Evolutionary conservation across 2,888 invertebrate genomes (phyloP).

Genomic region (Ligdia adustata): DNA sequence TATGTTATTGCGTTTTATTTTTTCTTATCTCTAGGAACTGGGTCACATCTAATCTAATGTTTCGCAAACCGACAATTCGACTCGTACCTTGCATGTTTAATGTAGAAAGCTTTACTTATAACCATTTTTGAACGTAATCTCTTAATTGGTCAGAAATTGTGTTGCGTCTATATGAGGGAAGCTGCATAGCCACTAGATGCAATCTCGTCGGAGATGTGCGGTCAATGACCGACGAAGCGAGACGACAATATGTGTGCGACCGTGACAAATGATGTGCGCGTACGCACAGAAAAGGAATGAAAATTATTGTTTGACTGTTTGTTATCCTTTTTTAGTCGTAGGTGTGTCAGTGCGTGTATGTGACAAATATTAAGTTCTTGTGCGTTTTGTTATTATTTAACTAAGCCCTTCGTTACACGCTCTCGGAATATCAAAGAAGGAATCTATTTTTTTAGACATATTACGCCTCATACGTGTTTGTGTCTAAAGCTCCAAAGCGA

Average conservation of each 20-base stretch:
- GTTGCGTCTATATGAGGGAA: conserved; percentile 74
- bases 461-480: conserved; percentile 34
- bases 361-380: conserved; percentile 60
- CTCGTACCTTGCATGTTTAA: conserved; percentile 21
- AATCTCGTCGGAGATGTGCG: conserved; percentile 80
- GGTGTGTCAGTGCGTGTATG: conserved; percentile 49
- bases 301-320: conserved; percentile 79
- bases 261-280: conserved; percentile 71
- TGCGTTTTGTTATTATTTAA: conserved; percentile 63
- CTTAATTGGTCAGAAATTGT: conserved; percentile 78
- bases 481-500: conserved; percentile 39
- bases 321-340: conserved; percentile 62
- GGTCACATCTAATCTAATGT: conserved; percentile 67
- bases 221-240: conserved; percentile 75
- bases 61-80: conserved; percentile 46
- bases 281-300: conserved; percentile 82
- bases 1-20: conserved; percentile 59
- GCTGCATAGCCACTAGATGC: conserved; percentile 81
- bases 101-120: conserved; percentile 14
- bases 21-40: conserved; percentile 67
- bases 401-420: conserved; percentile 46
- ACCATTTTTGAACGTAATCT: conserved; percentile 55
- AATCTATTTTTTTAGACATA: conserved; percentile 42
- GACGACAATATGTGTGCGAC: conserved; percentile 59
- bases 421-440: conserved; percentile 55